Percentiles rank a stretch among this genome's conserved stretches.
Evolutionary conservation across 2,797 vertebrate species (phyloP).

Genomic region (Meda fulgida): DNA sequence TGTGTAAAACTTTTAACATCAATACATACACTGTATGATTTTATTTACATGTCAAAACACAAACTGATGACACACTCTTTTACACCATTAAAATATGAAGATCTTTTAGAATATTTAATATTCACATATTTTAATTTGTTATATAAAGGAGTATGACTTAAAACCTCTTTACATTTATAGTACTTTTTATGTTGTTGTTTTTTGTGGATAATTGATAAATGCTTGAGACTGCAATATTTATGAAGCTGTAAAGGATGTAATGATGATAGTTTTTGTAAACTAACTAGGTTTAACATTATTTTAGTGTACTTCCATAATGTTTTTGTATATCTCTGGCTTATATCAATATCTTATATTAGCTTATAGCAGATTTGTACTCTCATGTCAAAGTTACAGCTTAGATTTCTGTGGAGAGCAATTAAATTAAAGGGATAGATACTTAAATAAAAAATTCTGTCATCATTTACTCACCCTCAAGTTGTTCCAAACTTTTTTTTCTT

Average conservation of each 20-base stretch:
- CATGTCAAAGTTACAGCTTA: not conserved
- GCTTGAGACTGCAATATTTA: constrained; percentile 18
- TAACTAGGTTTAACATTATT: not conserved
- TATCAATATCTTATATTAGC: not conserved
- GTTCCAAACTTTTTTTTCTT: no score
- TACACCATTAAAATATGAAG: not conserved
- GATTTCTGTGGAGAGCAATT: not conserved
- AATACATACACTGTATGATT: not conserved
- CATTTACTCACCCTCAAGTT: no score
- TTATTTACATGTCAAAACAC: not conserved
- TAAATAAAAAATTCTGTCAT: no score
- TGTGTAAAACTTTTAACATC: not conserved
- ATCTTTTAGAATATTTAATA: not conserved
- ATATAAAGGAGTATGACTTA: not conserved
- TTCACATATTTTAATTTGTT: not conserved
- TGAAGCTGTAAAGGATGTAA: constrained; percentile 21
- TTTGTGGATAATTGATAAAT: constrained; percentile 12
- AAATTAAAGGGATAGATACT: no score
- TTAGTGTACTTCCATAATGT: not conserved
- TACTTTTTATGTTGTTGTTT: not conserved
- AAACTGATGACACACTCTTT: not conserved
- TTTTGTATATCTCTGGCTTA: not conserved
- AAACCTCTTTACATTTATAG: not conserved
- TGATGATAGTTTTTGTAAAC: not conserved
- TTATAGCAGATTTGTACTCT: not conserved